Evolutionary conservation across 1,140 invertebrate genomes (phyloP), one percentile per base, ranked within the genome.

Genomic region (Venustaconcha ellipsiformis): DNA sequence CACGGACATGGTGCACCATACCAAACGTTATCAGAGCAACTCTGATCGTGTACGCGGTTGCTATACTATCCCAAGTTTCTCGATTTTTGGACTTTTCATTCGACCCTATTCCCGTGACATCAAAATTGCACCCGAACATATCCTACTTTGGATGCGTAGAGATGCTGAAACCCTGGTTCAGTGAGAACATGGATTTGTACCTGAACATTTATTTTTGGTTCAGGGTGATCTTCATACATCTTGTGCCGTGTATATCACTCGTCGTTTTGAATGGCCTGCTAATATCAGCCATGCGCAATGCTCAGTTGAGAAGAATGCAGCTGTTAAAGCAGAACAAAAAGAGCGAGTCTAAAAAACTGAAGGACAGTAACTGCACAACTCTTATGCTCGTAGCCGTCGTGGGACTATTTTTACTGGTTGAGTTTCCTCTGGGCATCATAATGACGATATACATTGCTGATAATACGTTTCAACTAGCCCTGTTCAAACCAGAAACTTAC

Each of bases 301-400:
- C 96, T 0, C 95, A 97, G 88, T 91, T 93, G 60, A 93, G 96
- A 17, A 78, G 96, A 20, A 93, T 95, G 83, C 93, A 94, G 86
- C 91, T 97, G 14, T 94, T 97, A 84, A 94, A 95, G 72, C 95
- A 96, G 85, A 96, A 95, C 87, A 92, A 94, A 74, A 95, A 94
- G 85, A 94, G 92, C 78, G 96, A 96, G 89, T 96, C 94, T 88
- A 94, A 94, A 88, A 95, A 94, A 83, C 90, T 95, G 67, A 91
- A 88, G 69, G 97, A 96, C 85, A 94, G 94, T 11, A 97, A 98
- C 85, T 97, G 95, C 85, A 98, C 96, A 2, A 97, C 96, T 0
- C 88, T 97, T 12, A 98, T 98, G 96, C 90, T 98, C 5, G 97
- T 98, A n/a, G 95, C 96, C 6, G 96, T 98, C 1, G 96, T 98